phyloP scores from a whole-genome alignment of 2,888 invertebrate species.

The Torymus aiolomorphi region DNA sequence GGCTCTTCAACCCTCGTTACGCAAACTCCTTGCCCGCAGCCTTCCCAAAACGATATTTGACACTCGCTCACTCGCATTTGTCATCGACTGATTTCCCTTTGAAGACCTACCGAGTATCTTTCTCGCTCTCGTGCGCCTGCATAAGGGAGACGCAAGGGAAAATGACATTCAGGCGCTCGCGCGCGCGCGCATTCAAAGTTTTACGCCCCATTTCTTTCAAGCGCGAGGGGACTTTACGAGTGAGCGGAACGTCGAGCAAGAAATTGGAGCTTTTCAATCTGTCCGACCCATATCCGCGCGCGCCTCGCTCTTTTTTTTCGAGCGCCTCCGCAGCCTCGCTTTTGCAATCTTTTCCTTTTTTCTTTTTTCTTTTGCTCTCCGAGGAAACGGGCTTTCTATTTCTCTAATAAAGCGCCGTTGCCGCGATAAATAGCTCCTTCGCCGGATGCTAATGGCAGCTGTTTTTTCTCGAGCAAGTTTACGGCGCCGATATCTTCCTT shows the following conservation, averaged over 20 bases:
- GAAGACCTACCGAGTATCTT: not conserved
- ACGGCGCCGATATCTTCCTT: conserved; percentile 4
- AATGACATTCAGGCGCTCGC: conserved; percentile 49
- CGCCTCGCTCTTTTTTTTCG: conserved; percentile 1
- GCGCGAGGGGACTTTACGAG: conserved; percentile 22
- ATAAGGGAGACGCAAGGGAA: conserved; percentile 42
- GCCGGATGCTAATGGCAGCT: not conserved
- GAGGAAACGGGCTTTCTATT: not conserved
- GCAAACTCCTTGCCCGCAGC: too few relatives aligned
- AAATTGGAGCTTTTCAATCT: conserved; percentile 53
- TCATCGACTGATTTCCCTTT: conserved; percentile 34
- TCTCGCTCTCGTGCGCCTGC: not conserved
- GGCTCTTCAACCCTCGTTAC: too few relatives aligned
- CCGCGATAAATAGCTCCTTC: conserved; percentile 21
- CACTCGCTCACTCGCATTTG: not conserved
- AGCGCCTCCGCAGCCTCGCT: too few relatives aligned
- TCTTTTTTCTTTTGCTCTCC: conserved; percentile 7
- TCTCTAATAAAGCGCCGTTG: conserved; percentile 26
- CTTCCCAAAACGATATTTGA: too few relatives aligned
- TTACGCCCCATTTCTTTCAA: conserved; percentile 53
- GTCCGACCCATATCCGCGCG: conserved; percentile 51
- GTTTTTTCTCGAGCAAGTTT: not conserved
- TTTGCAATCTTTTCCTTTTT: not conserved
- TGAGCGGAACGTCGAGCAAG: not conserved
- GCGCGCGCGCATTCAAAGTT: conserved; percentile 47